Evolutionary conservation across 2,888 invertebrate species (phyloP).

Genomic region (Busseola fusca): DNA sequence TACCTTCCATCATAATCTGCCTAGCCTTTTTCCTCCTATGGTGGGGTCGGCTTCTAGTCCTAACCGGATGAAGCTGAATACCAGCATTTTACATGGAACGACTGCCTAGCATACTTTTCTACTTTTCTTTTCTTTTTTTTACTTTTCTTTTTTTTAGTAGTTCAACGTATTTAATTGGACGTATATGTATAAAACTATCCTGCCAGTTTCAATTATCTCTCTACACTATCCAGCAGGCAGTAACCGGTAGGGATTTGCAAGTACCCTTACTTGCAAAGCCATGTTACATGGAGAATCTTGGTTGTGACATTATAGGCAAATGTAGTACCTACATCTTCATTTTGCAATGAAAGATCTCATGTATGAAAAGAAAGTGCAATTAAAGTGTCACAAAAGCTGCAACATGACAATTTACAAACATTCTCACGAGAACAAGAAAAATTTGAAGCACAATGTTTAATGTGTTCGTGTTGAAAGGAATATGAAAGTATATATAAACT

Average conservation of each 20-base stretch:
- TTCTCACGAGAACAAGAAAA: slow-evolving; percentile 37
- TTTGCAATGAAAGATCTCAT: slow-evolving; percentile 7
- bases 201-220: not conserved
- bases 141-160: too few species aligned
- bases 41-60: not conserved
- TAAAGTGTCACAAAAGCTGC: slow-evolving; percentile 18
- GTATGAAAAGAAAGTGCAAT: slow-evolving; percentile 41
- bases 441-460: not conserved
- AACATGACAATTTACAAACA: slow-evolving; percentile 17
- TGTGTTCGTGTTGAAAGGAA: not conserved
- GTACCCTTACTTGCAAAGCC: too few species aligned
- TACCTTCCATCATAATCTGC: not conserved
- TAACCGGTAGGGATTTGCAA: too few species aligned
- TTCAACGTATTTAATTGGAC: not conserved
- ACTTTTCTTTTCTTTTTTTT: too few species aligned
- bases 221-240: not conserved
- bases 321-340: not conserved
- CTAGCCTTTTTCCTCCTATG: not conserved
- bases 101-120: not conserved
- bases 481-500: slow-evolving; percentile 3
- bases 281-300: not conserved
- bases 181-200: not conserved
- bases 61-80: not conserved
- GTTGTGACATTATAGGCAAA: not conserved
- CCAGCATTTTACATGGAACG: not conserved